Base-by-base conservation (phyloP, 2,888 invertebrate genomes). In the Parnassius mnemosyne region DNA sequence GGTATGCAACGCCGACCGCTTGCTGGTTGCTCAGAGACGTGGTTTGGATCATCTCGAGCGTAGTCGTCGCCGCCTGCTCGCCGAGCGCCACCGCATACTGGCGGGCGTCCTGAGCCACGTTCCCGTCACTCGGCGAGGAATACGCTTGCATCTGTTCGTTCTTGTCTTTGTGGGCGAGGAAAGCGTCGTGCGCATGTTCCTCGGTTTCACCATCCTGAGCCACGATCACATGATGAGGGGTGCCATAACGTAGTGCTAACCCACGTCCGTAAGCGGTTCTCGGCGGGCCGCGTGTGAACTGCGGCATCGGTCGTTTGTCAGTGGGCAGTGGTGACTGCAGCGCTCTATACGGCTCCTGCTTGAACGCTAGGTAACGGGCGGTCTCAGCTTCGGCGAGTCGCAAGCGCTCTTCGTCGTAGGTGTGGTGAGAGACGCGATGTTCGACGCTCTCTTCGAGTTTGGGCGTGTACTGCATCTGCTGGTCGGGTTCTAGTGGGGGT, bases 31-130 rank as follows among this genome's bases (percentile, higher is more conserved):
- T 75, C n/a, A 87, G 77, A 16, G 85, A 73, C 20, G 86, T 79
- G 10, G 84, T 82, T 71, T 88, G 90, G 42, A 90, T 86, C 83
- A 89, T 84, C 71, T 90, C 89, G 25, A 85, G 80, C 41, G 81
- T 77, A 20, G 83, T 72, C 50, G 72, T 71, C 25, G 71, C 74
- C 50, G 71, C 72, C 65, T 84, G 86, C 10, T 87, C 88, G 49
- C 72, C 72, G 57, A 83, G 77, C 63, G 76, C 83, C 41, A 78
- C 77, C 11, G 80, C 80, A 66, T 84, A 86, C 68, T 84, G 85
- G 3, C 86, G 80, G n/a, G 76, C 78, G 65, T 85, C 81, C 3
- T 77, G 75, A 63, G 83, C 64, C 11, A 56, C 71, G 44, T 60
- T 68, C 44, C 64, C 72, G 34, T 74, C 76, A 16, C 71, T 71